Base-by-base conservation (phyloP, 2,113 vertebrate genomes). In the Cyrtonyx montezumae region DNA sequence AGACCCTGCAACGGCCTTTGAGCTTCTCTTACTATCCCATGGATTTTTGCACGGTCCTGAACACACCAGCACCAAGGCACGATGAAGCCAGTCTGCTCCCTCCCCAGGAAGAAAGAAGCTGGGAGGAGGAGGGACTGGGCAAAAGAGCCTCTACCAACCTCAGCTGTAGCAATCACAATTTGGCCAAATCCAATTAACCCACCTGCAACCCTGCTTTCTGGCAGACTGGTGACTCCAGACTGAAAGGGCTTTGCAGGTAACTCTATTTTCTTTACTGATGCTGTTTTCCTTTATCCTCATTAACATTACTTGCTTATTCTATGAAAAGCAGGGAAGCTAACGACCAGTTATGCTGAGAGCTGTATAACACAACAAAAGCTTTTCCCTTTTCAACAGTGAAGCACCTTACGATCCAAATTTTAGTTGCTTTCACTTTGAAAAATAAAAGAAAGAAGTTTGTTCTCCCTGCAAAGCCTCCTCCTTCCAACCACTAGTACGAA, bases 1-100 rank as follows among this genome's bases (percentile, higher is more conserved):
- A 21, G 16, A 68, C 2, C 8, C 32, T 36, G 19, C 22, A 28
- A 1, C 1, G 8, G 13, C 8, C 32, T 68, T 26, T 26, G 2
- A 4, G 32, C 11, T 53, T 28, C 69, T 25, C 37, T 40, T 32
- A 6, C 32, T 4, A n/a, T 9, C 34, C 23, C 1, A 0, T 4
- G 3, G 11, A 9, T 37, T 15, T 59, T 8, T 26, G 19, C 13
- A 1, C 1, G 9, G 19, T 30, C 10, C 56, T 23, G 15, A 10
- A 7, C 61, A 70, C 10, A 36, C 1, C 14, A 11, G 17, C 13
- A 34, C 8, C 56, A 67, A 12, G 28, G 55, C 4, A 4, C 1
- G 3, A 70, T 6, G 8, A 11, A 63, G 5, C 17, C 46, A 74
- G 6, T 1, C 1, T 3, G 0, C 25, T 26, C 22, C n/a, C 21